Conservation (phyloP, 2,113 vertebrate species). For the Benitochromis conjunctus region DNA sequence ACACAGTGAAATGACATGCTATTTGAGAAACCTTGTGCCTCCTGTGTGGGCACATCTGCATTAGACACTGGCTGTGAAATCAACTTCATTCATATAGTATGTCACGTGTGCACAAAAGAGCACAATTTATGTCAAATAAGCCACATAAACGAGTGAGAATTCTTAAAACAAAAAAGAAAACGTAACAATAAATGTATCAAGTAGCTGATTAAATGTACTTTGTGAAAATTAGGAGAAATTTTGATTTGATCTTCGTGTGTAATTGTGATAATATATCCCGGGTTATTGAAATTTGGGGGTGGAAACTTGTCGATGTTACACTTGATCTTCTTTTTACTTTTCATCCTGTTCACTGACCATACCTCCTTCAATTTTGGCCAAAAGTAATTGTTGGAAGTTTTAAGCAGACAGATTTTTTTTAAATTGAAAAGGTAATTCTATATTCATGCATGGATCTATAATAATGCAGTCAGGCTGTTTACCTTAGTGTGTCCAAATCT, state of each 20-base stretch:
- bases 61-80: neutral
- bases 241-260: neutral
- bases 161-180: neutral
- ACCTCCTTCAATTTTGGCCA: neutral
- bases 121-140: neutral
- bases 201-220: neutral
- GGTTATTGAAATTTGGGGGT: neutral
- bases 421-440: neutral
- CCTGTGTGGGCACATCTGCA: neutral
- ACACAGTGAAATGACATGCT: neutral
- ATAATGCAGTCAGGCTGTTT: neutral
- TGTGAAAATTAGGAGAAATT: neutral
- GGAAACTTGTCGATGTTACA: neutral
- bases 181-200: neutral
- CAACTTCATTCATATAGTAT: neutral
- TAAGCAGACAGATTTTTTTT: neutral
- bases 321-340: neutral
- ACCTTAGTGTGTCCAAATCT: conserved; percentile 16
- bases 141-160: neutral
- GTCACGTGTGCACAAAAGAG: neutral
- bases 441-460: neutral
- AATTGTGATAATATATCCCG: neutral
- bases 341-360: neutral
- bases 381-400: neutral
- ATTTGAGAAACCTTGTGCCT: neutral